Percentiles rank a stretch among this genome's conserved stretches.
phyloP scores from a whole-genome alignment of 2,888 invertebrate species.

The Erynnis tages region DNA sequence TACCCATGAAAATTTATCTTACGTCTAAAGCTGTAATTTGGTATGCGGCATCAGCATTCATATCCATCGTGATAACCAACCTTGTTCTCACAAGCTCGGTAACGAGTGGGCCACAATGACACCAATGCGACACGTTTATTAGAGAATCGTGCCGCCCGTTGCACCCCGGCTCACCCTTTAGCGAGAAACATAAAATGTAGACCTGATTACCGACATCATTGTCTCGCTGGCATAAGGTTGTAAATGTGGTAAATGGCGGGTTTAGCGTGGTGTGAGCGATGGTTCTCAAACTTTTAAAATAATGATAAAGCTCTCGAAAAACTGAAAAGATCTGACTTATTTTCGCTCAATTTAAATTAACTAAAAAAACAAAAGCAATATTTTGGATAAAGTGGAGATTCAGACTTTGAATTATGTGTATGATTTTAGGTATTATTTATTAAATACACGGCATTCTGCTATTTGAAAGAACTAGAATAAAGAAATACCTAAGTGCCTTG shows the following conservation, averaged over 20 bases:
- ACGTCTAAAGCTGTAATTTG: conserved; percentile 7
- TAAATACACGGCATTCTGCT: no score
- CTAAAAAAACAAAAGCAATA: no score
- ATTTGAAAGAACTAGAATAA: no score
- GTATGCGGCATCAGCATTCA: conserved; percentile 5
- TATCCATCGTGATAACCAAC: conserved; percentile 23
- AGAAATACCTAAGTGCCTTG: no score
- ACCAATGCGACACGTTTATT: conserved; percentile 63
- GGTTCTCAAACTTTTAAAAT: no score
- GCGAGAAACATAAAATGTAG: neutral
- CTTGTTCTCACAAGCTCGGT: conserved; percentile 33
- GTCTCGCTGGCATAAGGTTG: conserved; percentile 9
- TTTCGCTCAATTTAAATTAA: no score
- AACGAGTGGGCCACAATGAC: conserved; percentile 41
- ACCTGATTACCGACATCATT: neutral
- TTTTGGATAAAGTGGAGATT: no score
- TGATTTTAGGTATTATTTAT: no score
- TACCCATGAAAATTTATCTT: neutral
- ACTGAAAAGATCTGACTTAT: no score
- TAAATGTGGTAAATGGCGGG: neutral
- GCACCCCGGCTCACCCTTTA: conserved; percentile 32
- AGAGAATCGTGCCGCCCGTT: conserved; percentile 59
- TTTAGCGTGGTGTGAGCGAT: no score
- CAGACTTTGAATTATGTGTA: no score
- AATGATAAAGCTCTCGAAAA: no score